Evolutionary conservation across 2,888 invertebrate genomes (phyloP).

Genomic region (Lasioglossum malachurum): DNA sequence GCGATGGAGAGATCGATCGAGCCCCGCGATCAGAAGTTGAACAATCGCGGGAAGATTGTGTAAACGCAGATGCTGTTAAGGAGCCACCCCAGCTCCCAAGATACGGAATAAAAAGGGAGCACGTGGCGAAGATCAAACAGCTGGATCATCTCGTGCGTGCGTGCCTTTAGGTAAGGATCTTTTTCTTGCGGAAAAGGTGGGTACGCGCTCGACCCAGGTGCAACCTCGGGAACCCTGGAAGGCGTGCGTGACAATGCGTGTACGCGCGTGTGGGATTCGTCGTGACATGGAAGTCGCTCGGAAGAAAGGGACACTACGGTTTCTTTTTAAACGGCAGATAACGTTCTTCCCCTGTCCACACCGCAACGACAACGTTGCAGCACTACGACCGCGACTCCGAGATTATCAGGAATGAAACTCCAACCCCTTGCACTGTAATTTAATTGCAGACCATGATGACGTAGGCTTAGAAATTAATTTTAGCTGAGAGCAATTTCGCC

Average conservation of each 20-base stretch:
- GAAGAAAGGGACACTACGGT: constrained; percentile 23
- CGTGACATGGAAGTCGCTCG: constrained; percentile 57
- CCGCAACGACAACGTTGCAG: background rate
- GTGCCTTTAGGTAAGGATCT: constrained; percentile 78
- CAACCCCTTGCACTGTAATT: background rate
- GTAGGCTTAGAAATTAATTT: too few species aligned
- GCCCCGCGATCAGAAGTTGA: constrained; percentile 19
- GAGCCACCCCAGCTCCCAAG: constrained; percentile 50
- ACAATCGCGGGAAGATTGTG: constrained; percentile 70
- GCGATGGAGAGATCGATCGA: constrained; percentile 32
- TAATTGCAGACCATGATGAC: too few species aligned
- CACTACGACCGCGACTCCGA: background rate
- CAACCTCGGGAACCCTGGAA: constrained; percentile 67
- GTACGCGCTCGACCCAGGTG: constrained; percentile 70
- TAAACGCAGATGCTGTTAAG: constrained; percentile 77
- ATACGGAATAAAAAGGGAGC: constrained; percentile 73
- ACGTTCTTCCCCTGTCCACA: background rate
- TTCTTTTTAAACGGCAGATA: constrained; percentile 31
- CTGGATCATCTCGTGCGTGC: constrained; percentile 84
- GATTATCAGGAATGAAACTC: background rate
- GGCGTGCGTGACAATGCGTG: constrained; percentile 72
- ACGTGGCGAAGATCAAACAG: constrained; percentile 84
- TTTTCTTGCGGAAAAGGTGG: constrained; percentile 78
- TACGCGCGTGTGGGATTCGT: constrained; percentile 52
- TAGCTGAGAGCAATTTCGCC: background rate